Base-by-base conservation (phyloP, 2,888 invertebrate genomes). In the Heliconius cydno region DNA sequence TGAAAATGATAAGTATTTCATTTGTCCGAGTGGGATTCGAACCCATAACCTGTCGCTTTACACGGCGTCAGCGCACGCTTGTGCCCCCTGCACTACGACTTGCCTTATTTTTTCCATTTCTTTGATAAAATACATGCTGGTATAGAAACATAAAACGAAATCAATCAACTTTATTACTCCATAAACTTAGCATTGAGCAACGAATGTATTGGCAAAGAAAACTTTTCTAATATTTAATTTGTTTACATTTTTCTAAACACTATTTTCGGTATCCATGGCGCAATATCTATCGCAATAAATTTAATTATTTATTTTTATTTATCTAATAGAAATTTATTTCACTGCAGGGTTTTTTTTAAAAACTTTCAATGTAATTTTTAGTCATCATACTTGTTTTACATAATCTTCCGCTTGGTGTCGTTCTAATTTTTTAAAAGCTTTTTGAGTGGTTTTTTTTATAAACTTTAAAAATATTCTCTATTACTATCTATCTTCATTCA, bases 171-270 rank as follows among this genome's bases (percentile, higher is more conserved):
- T 65, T 75, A 75, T 75, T 75, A 28, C 75, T 9, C 25, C 28
- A 65, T 75, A 75, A 75, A 46, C 28, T 25, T 34, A 46, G 75
- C 41, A 41, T 75, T 75, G 75, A 75, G 65, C 41, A 75, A 75
- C 28, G 3, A 25, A 63, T 25, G 63, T 25, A 65, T 25, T 19
- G 22, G 9, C 25, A 25, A 65, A 46, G 38, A 41, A 28, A 65
- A 75, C 74, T 65, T 74, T 63, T 65, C 22, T 41, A 41, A 38
- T 65, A 60, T 74, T 34, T 38, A 25, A 38, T 38, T 63, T 52
- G 46, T 52, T 38, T 74, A 28, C 19, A 19, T 63, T 63, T 75
- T 74, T 65, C 65, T 57, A 28, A 63, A 25, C 25, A 25, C 19
- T 65, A 38, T 38, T 65, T 63, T 63, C 38, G 6, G 10, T n/a